Base-by-base conservation (phyloP, 2,797 vertebrate genomes). In the Protosalanx chinensis region DNA sequence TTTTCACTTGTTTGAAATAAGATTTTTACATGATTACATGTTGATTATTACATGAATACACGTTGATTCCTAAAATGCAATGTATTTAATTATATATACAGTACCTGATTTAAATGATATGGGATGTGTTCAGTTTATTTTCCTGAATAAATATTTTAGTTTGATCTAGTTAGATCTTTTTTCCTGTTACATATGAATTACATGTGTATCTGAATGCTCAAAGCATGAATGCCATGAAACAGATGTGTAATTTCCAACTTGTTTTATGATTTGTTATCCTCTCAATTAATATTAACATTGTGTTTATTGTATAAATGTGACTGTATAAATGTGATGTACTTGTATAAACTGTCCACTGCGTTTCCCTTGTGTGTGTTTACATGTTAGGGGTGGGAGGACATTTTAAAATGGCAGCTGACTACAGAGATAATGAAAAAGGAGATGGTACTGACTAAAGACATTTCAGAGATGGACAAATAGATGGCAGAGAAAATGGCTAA, bases 151-250 rank as follows among this genome's bases (percentile, higher is more conserved):
- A 58, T 12, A 68, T 32, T 37, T 58, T 30, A 65, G 23, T 27
- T 27, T 27, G 23, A 27, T 27, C 23, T 27, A 73, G 33, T 57
- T 3, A 53, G 33, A 64, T 58, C 8, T 74, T 33, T 73, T 63
- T 71, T 84, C 77, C 71, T 62, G 65, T 76, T 69, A 82, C 71
- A 29, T 74, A 67, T 72, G 67, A 79, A 76, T 76, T 75, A 78
- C 78, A 68, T 61, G 15, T 82, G 71, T 74, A 58, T 56, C 8
- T 87, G 91, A 92, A 91, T 91, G 90, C 91, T 87, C 59, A 77
- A 82, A 82, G 79, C 67, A 56, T 73, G 72, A 72, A 85, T 85
- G 82, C 84, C 84, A 57, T 84, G 82, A 81, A 82, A 72, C 76
- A n/a, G 5, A 10, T 37, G 20, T 33, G 33, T 62, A 37, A 41